A percentile compares a stretch with the other conserved stretches of the same genome.
These are phyloP conservation scores for Daphoenositta chrysoptera DNA, from an alignment of 2,113 vertebrate species.

Conservation along the genomic window DNA sequence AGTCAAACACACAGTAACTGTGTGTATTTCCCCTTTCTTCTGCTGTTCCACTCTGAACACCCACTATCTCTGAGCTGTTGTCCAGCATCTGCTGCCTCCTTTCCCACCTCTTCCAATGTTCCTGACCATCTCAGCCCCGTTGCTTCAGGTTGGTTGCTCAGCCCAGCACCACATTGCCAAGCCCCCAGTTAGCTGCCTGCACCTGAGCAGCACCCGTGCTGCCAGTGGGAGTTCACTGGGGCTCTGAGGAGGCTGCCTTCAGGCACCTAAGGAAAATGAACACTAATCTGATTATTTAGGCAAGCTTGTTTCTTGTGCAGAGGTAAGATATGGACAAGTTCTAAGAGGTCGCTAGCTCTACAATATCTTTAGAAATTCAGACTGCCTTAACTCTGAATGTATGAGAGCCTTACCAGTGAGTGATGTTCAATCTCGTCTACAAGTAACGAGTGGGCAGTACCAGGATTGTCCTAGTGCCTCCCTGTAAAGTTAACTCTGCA, in stretches of 20 bases:
- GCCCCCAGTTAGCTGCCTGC: neutral
- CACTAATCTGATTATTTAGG: neutral
- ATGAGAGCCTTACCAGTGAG: neutral
- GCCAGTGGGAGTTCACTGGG: neutral
- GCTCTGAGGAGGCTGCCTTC: neutral
- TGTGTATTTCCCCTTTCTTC: neutral
- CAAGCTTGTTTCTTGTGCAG: neutral
- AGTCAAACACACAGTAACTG: neutral
- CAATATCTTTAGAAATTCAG: neutral
- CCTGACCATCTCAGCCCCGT: neutral
- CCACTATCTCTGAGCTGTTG: neutral
- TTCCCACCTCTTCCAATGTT: neutral
- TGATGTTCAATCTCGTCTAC: neutral
- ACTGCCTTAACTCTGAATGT: neutral
- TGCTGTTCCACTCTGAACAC: neutral
- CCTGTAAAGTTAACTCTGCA: neutral
- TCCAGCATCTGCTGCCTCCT: neutral
- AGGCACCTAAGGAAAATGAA: neutral
- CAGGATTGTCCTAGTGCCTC: neutral
- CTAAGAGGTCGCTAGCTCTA: neutral
- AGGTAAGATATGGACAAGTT: neutral
- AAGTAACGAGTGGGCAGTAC: neutral
- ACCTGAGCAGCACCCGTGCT: neutral
- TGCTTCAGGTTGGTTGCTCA: neutral
- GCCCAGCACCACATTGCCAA: neutral